Evolutionary conservation across 2,797 vertebrate genomes (phyloP).

Genomic region (Fratercula arctica): DNA sequence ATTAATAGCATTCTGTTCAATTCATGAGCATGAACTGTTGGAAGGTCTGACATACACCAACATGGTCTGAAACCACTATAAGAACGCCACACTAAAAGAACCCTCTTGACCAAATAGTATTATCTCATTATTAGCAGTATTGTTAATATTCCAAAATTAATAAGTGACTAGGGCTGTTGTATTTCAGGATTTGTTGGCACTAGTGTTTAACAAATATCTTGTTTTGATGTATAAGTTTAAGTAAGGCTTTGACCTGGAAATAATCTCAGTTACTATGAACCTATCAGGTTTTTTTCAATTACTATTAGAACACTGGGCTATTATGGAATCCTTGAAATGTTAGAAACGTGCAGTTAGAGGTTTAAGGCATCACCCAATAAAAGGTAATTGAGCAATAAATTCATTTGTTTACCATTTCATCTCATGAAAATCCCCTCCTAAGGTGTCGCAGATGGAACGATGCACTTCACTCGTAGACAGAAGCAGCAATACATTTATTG

Average conservation of each 20-base stretch:
- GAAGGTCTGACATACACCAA: neutral
- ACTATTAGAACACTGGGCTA: neutral
- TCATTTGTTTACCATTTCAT: neutral
- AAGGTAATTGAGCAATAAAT: neutral
- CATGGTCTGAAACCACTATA: neutral
- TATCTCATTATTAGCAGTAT: neutral
- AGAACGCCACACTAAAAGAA: neutral
- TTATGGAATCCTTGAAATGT: neutral
- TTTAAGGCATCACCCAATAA: neutral
- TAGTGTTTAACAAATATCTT: neutral
- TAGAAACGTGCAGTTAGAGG: neutral
- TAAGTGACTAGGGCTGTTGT: neutral
- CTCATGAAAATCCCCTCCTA: neutral
- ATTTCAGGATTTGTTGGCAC: neutral
- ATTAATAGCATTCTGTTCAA: neutral
- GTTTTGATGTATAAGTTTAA: neutral
- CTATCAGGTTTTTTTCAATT: neutral
- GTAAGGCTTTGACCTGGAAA: neutral
- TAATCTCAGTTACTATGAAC: neutral
- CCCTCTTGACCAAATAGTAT: neutral
- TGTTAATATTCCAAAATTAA: neutral
- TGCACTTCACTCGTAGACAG: too few species aligned
- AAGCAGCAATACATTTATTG: too few species aligned
- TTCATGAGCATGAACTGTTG: neutral
- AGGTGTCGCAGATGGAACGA: neutral